phyloP scores from a whole-genome alignment of 2,113 vertebrate genomes.

The Grammomys dolichurus region DNA sequence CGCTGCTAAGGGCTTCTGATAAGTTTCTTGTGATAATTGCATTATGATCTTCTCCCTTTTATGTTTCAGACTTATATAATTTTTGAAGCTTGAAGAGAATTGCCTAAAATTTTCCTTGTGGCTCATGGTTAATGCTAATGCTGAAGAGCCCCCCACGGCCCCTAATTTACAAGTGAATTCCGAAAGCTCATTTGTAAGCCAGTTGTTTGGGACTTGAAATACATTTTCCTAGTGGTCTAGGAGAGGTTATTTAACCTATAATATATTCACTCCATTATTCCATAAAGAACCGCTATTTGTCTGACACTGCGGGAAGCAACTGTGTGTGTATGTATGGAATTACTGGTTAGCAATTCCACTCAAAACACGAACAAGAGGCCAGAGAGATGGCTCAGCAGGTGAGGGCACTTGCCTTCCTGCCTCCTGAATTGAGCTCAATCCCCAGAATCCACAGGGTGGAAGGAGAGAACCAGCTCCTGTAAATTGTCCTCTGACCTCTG shows the following conservation, averaged over 20 bases:
- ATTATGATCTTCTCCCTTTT: constrained; percentile 81
- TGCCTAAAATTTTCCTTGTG: constrained; percentile 70
- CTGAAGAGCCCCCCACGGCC: constrained; percentile 63
- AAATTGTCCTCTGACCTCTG: neutral
- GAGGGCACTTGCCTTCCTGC: neutral
- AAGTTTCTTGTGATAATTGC: constrained; percentile 79
- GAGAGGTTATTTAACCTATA: constrained; percentile 72
- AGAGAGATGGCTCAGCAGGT: constrained; percentile 7
- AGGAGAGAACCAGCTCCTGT: neutral
- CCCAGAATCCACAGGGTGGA: neutral
- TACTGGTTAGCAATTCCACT: constrained; percentile 16
- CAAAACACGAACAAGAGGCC: neutral
- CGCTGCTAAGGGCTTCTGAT: constrained; percentile 78
- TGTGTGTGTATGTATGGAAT: neutral
- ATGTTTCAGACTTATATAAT: constrained; percentile 76
- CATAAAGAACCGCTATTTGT: constrained; percentile 35
- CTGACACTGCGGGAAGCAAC: constrained; percentile 27
- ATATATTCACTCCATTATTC: constrained; percentile 48
- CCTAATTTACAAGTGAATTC: constrained; percentile 78
- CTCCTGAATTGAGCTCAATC: neutral
- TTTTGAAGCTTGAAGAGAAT: constrained; percentile 72
- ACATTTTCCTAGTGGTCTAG: constrained; percentile 44
- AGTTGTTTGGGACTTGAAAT: constrained; percentile 70
- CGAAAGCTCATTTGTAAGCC: constrained; percentile 71
- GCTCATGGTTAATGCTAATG: constrained; percentile 68